Evolutionary conservation across 2,797 vertebrate genomes (phyloP), one percentile per base, ranked within the genome.

Genomic region (Acanthopagrus latus): DNA sequence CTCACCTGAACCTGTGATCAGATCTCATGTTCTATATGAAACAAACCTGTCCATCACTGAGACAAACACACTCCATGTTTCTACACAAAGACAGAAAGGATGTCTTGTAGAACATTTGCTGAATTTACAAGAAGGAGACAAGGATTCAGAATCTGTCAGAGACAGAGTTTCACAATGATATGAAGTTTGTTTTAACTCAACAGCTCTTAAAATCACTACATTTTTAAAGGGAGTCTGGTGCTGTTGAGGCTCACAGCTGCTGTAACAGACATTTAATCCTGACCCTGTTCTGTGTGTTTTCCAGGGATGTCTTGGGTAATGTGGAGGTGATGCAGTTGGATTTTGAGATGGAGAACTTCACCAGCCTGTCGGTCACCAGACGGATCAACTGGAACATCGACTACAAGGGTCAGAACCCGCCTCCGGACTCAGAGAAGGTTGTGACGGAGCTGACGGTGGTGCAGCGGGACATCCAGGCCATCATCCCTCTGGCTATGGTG

Each of bases 291-390:
- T 54, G 17, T 58, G 47, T 76, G 17, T 77, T 8, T 63, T 20
- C 21, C 86, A 97, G 97, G 89, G 97, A 97, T 0, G 86, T 91
- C 14, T 84, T 96, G 73, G 92, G 92, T 4, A 97, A 96, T 3
- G 94, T 96, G 0, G 97, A 99, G 94, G 95, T 99, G 90, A 97
- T 99, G 96, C 98, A 99, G 94, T 84, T 99, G 91, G 97, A 99
- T 83, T 99, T 99, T 0, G 98, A 99, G 94, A 99, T 99, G 98
- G 98, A 99, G 93, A 99, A 99, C 94, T 99, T 99, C 93, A 99
- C 98, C 85, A 99, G 98, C 93, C 98, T 99, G 76, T 99, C 98
- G 0, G 98, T 99, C 83, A 99, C 97, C 0, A 95, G 98, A 16
- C 95, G 98, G 71, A 99, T 99, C 94, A 98, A 99, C 96, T 99